A percentile compares a stretch with the other conserved stretches of the same genome.
phyloP scores from a whole-genome alignment of 2,113 vertebrate species.

The Brachypodius melanocephalos region DNA sequence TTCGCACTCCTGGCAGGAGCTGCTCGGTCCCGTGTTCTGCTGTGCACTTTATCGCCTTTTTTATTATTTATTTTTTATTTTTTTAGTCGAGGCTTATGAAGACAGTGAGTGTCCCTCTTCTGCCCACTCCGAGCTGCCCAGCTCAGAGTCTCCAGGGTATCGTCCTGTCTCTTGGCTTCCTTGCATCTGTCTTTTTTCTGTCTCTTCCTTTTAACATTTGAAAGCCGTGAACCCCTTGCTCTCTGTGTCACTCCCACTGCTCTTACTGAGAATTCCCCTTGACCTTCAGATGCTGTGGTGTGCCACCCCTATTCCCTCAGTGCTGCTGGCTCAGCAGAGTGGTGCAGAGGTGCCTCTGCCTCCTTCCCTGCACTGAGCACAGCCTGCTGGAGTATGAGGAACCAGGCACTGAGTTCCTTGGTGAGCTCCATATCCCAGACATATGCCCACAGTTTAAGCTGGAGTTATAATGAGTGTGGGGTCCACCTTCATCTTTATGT shows the following conservation, averaged over 20 bases:
- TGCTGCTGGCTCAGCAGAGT: not conserved
- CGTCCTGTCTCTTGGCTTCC: not conserved
- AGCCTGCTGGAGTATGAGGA: not conserved
- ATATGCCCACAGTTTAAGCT: not conserved
- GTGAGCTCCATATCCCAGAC: not conserved
- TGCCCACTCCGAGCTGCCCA: rapidly evolving
- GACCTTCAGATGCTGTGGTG: not conserved
- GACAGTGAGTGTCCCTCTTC: not conserved
- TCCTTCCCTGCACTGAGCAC: not conserved
- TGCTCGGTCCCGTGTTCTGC: not conserved
- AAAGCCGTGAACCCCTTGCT: not conserved
- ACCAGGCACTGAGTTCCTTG: not conserved
- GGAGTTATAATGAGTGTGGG: not conserved
- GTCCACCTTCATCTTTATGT: not conserved
- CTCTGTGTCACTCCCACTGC: not conserved
- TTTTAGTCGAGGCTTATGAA: not conserved
- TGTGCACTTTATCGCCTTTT: not conserved
- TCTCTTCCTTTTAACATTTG: not conserved
- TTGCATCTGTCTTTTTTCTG: not conserved
- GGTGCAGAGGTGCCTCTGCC: not conserved
- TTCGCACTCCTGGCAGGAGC: conserved; percentile 22
- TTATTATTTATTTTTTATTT: no score
- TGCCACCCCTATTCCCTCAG: not conserved
- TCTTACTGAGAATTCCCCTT: not conserved
- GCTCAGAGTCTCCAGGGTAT: rapidly evolving